phyloP scores from a whole-genome alignment of 2,797 vertebrate species.

The Moxostoma hubbsi region DNA sequence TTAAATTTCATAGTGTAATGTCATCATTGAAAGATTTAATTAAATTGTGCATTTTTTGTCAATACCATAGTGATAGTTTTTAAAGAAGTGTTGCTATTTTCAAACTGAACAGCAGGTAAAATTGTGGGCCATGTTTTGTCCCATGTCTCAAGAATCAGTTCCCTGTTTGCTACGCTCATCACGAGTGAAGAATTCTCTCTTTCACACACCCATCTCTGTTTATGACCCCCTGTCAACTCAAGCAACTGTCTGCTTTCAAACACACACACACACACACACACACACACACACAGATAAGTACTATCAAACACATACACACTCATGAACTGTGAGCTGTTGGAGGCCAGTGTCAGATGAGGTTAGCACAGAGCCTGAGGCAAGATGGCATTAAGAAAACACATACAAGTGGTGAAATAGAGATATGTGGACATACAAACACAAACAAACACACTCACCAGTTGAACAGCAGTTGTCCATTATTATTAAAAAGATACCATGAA shows the following conservation, averaged over 20 bases:
- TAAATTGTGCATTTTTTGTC: too few relatives aligned
- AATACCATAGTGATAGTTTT: too few relatives aligned
- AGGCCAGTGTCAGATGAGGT: constrained; percentile 55
- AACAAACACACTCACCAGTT: constrained; percentile 31
- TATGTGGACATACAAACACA: constrained; percentile 41
- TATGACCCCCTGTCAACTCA: constrained; percentile 41
- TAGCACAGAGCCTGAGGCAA: constrained; percentile 59
- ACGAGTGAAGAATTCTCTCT: constrained; percentile 30
- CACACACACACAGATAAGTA: constrained; percentile 13
- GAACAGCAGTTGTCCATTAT: background rate
- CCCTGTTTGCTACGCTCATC: constrained; percentile 31
- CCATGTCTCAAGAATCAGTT: too few relatives aligned
- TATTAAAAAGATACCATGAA: constrained; percentile 44
- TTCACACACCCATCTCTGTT: constrained; percentile 37
- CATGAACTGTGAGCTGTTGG: constrained; percentile 44
- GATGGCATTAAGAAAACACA: constrained; percentile 48
- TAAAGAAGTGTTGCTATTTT: too few relatives aligned
- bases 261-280: constrained; percentile 16
- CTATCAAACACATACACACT: constrained; percentile 36
- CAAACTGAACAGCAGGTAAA: too few relatives aligned
- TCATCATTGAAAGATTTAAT: too few relatives aligned
- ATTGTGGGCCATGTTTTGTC: too few relatives aligned
- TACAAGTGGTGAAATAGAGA: constrained; percentile 15
- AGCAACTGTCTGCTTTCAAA: constrained; percentile 39
- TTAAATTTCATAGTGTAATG: too few relatives aligned